A percentile compares a stretch with the other conserved stretches of the same genome.
These are phyloP conservation scores for Misgurnus anguillicaudatus DNA, from an alignment of 2,113 vertebrate species.

Conservation along the genomic window DNA sequence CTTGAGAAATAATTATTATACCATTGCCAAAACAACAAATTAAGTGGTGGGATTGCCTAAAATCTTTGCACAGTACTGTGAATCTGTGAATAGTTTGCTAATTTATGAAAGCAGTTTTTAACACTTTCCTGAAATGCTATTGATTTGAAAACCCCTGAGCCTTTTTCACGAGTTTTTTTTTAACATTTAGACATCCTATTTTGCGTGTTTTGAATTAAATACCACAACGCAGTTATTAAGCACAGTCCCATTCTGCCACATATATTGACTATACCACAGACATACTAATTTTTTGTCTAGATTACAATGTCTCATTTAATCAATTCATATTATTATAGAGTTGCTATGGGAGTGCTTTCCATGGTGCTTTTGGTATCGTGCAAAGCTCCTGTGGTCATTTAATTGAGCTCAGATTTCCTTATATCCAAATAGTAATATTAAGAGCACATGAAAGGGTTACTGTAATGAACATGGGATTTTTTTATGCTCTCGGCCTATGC, in stretches of 20 bases:
- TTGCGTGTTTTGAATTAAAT: neutral
- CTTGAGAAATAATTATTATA: no score
- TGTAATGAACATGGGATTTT: slow-evolving; percentile 11
- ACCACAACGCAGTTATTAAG: neutral
- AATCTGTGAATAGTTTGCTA: no score
- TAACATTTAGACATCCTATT: neutral
- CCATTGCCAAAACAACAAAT: no score
- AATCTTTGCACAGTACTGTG: no score
- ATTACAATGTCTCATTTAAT: slow-evolving; percentile 29
- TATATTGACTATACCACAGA: slow-evolving; percentile 16
- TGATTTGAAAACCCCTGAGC: no score
- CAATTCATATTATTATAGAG: neutral
- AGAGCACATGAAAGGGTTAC: slow-evolving; percentile 35
- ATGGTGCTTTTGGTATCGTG: neutral
- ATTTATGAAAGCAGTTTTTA: no score
- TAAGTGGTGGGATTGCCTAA: no score
- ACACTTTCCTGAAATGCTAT: no score
- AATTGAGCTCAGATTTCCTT: slow-evolving; percentile 25
- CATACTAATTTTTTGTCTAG: slow-evolving; percentile 14
- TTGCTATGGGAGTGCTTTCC: neutral
- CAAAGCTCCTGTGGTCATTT: slow-evolving; percentile 23
- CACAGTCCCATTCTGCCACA: neutral
- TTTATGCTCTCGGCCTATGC: neutral
- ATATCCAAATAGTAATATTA: slow-evolving; percentile 32
- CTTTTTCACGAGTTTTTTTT: neutral